A percentile compares a stretch with the other conserved stretches of the same genome.
Evolutionary conservation across 2,888 invertebrate genomes (phyloP).

Genomic region (Apodemia zela): DNA sequence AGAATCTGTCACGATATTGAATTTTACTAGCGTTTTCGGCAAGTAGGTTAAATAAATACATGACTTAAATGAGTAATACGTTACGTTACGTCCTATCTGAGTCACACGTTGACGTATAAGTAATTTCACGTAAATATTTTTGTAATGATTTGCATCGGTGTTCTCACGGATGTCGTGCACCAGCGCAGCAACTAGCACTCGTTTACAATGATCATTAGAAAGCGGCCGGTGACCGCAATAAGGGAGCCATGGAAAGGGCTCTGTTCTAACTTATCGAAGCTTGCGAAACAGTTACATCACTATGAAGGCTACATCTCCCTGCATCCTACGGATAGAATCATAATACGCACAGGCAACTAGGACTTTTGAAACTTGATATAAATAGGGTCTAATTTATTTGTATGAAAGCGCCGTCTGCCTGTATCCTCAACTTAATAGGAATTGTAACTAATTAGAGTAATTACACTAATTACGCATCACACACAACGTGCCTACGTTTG

Average conservation of each 20-base stretch:
- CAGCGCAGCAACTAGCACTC: slow-evolving; percentile 50
- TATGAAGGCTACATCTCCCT: slow-evolving; percentile 54
- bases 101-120: slow-evolving; percentile 19
- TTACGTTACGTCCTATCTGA: slow-evolving; percentile 18
- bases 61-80: slow-evolving; percentile 15
- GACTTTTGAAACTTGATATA: neutral
- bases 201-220: slow-evolving; percentile 75
- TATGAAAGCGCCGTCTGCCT: neutral
- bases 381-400: neutral
- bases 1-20: neutral
- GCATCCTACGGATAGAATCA: slow-evolving; percentile 33
- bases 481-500: too few species aligned
- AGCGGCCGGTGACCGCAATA: slow-evolving; percentile 73
- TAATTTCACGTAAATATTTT: slow-evolving; percentile 37
- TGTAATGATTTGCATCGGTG: slow-evolving; percentile 42
- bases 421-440: neutral
- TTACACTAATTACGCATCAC: neutral
- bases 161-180: slow-evolving; percentile 70
- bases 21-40: neutral
- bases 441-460: neutral
- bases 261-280: slow-evolving; percentile 39
- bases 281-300: slow-evolving; percentile 72
- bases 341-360: neutral
- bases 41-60: slow-evolving; percentile 3
- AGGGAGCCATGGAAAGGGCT: slow-evolving; percentile 72